phyloP scores from a whole-genome alignment of 2,797 vertebrate species.

The Apogon hyalosoma region DNA sequence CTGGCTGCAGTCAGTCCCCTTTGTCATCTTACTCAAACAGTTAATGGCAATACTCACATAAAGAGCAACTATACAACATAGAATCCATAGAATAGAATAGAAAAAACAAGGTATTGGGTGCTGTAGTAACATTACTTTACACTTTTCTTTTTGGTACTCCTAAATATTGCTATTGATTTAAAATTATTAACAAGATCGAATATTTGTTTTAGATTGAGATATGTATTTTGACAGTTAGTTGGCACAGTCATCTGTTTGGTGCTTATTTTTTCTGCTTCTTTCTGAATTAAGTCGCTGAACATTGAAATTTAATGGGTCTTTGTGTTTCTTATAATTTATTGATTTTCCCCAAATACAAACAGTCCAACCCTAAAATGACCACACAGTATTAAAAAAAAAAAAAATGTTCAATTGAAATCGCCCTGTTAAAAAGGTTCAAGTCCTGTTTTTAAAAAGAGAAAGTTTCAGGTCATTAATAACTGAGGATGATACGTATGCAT shows the following conservation, averaged over 20 bases:
- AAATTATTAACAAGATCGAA: constrained; percentile 30
- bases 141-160: constrained; percentile 35
- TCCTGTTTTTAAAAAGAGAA: neutral
- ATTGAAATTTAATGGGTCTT: constrained; percentile 53
- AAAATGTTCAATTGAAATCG: constrained; percentile 6
- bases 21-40: constrained; percentile 50
- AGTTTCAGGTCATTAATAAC: constrained; percentile 30
- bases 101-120: constrained; percentile 48
- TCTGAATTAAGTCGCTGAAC: constrained; percentile 51
- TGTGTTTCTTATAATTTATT: constrained; percentile 64
- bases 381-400: constrained; percentile 35
- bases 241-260: constrained; percentile 38
- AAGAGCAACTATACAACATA: constrained; percentile 40
- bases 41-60: constrained; percentile 43
- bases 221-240: constrained; percentile 48
- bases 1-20: constrained; percentile 75
- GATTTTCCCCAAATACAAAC: constrained; percentile 44
- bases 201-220: constrained; percentile 42
- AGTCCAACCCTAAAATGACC: constrained; percentile 23
- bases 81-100: constrained; percentile 27
- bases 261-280: constrained; percentile 47
- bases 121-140: constrained; percentile 30
- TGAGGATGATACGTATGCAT: constrained; percentile 35
- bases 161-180: constrained; percentile 29
- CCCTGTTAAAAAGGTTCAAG: constrained; percentile 23